Base-by-base conservation (phyloP, 2,888 invertebrate species). In the Tinea semifulvella region DNA sequence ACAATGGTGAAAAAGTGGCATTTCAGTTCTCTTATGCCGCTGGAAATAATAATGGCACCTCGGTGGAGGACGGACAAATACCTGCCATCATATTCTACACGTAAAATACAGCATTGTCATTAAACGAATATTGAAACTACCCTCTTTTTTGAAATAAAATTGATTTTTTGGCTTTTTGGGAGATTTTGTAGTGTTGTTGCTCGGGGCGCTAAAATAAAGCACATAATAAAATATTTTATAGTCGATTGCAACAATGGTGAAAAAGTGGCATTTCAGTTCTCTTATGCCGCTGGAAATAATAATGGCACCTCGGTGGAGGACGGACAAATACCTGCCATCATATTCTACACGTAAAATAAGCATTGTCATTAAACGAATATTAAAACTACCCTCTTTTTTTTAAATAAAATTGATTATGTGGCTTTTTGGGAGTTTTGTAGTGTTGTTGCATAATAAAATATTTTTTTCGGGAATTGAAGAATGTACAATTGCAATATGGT, bases 41-140 rank as follows among this genome's bases (percentile, higher is more conserved):
- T n/a, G 92, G 92, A 8, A 91, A 92, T 63, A 93, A 93, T 66
- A 91, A 91, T 58, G 91, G 92, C 0, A 93, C 93, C 1, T 90
- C 91, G 0, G 91, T 93, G 1, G 92, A 92, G 58, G 91, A 91
- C 62, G 93, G 94, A 38, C 94, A 94, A 71, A 91, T 94, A 53
- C 94, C 94, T 7, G 91, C 92, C 63, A 88, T 94, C 49, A 90
- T 93, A 55, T 94, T 93, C 77, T 91, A 91, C 58, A 84, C 83
- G 52, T 87, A 75, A 71, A 26, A 25, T 25, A 25, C 14, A 35
- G 13, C 14, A 16, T 11, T 35, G 4, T 35, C 14, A 35, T 11
- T 35, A 2, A 35, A 17, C 14, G 14, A 35, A 2, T n/a, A n/a
- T n/a, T n/a, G n/a, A n/a, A n/a, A n/a, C n/a, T n/a, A n/a, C n/a